A percentile compares a stretch with the other conserved stretches of the same genome.
phyloP scores from a whole-genome alignment of 1,140 invertebrate species.

The Aleiodes sp. region DNA sequence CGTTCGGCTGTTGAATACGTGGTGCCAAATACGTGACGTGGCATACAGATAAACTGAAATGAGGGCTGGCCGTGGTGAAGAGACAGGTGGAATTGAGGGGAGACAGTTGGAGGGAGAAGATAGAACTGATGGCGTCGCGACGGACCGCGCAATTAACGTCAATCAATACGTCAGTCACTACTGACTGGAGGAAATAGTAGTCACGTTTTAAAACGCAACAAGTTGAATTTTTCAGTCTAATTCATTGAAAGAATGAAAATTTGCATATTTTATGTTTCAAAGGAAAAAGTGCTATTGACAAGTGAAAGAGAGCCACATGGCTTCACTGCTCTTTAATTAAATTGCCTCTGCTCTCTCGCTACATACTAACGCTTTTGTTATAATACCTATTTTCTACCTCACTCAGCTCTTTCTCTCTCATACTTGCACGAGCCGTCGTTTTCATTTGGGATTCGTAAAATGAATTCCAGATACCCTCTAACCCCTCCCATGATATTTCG shows the following conservation, averaged over 20 bases:
- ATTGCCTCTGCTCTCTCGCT: slow-evolving; percentile 12
- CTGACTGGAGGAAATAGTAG: not conserved
- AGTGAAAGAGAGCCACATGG: not conserved
- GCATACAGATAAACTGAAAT: not conserved
- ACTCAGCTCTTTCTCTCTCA: not conserved
- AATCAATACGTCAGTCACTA: slow-evolving; percentile 27
- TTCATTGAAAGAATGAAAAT: not conserved
- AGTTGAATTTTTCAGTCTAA: slow-evolving; percentile 31
- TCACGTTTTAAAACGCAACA: slow-evolving; percentile 33
- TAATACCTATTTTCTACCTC: not conserved
- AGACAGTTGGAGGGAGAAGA: not conserved
- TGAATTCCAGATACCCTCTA: slow-evolving; percentile 21
- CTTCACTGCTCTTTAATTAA: slow-evolving; percentile 28
- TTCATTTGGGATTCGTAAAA: slow-evolving; percentile 16
- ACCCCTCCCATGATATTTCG: slow-evolving; percentile 2
- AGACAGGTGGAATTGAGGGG: too few species aligned
- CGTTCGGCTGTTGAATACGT: slow-evolving; percentile 24
- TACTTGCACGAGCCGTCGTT: not conserved
- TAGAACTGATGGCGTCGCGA: slow-evolving; percentile 22
- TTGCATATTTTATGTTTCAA: slow-evolving; percentile 24
- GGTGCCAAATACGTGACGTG: slow-evolving; percentile 27
- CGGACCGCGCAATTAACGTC: slow-evolving; percentile 30
- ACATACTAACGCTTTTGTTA: too few species aligned
- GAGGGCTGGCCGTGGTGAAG: too few species aligned
- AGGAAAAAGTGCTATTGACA: not conserved